Evolutionary conservation across 2,888 invertebrate species (phyloP), one percentile per base, ranked within the genome.

Genomic region (Gari tellinella): DNA sequence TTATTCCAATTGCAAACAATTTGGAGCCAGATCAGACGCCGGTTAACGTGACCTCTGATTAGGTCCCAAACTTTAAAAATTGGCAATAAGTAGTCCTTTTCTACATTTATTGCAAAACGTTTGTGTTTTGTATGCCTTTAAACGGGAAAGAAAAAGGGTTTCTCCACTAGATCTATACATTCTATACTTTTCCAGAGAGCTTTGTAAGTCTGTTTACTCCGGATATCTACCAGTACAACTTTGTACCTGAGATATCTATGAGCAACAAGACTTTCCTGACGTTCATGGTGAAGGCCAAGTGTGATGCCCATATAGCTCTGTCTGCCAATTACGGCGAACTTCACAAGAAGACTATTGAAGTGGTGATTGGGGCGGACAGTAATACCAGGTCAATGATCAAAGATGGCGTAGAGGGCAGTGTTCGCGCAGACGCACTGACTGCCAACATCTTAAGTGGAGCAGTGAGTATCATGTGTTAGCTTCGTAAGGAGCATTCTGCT

Each of bases 121-220:
- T n/a, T n/a, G n/a, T n/a, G n/a, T n/a, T n/a, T n/a, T n/a, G n/a
- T n/a, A n/a, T n/a, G n/a, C n/a, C n/a, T n/a, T n/a, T n/a, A n/a
- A n/a, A n/a, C n/a, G n/a, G n/a, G n/a, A n/a, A n/a, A n/a, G n/a
- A n/a, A n/a, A n/a, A n/a, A n/a, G n/a, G n/a, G n/a, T n/a, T n/a
- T n/a, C n/a, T n/a, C n/a, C n/a, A n/a, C n/a, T n/a, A n/a, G n/a
- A n/a, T n/a, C n/a, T n/a, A n/a, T n/a, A n/a, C n/a, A n/a, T n/a
- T n/a, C 31, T 31, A 56, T 56, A 57, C 17, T 40, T 21, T 69
- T 76, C 12, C 82, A 91, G 91, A 89, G 65, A 90, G 90, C 66
- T 91, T 90, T 72, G 89, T 89, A 21, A 89, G 90, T 7, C 88
- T 91, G 4, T 87, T 89, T 58, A 90, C 91, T 8, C 90, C 90